Percentiles rank a stretch among this genome's conserved stretches.
Evolutionary conservation across 1,140 invertebrate species (phyloP).

Genomic region (Hirudo medicinalis): DNA sequence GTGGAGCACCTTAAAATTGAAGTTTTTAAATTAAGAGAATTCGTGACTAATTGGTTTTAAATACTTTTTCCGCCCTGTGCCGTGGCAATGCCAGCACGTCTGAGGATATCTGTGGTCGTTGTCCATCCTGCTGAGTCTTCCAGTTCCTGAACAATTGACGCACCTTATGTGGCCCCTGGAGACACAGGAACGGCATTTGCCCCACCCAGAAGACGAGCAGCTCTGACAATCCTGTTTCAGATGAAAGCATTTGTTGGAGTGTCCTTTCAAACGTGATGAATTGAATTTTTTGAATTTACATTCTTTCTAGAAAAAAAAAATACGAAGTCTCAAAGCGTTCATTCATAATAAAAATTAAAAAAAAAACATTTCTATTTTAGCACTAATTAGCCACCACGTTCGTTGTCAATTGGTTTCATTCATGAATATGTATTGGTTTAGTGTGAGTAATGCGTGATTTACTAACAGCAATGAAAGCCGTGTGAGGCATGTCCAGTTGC

Average conservation of each 20-base stretch:
- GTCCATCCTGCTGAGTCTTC: slow-evolving; percentile 19
- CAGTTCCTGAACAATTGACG: slow-evolving; percentile 18
- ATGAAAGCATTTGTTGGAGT: no score
- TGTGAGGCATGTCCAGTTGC: slow-evolving; percentile 47
- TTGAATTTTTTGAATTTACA: no score
- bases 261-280: no score
- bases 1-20: slow-evolving; percentile 22
- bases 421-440: background rate
- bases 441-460: background rate
- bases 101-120: slow-evolving; percentile 19
- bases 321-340: no score
- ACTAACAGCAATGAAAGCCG: slow-evolving; percentile 45
- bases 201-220: slow-evolving; percentile 20
- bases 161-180: slow-evolving; percentile 20
- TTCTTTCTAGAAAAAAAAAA: no score
- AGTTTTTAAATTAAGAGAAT: background rate
- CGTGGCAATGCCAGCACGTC: slow-evolving; percentile 23
- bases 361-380: background rate
- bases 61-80: slow-evolving; percentile 23
- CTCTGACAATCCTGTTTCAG: slow-evolving; percentile 16
- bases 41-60: background rate
- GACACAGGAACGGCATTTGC: slow-evolving; percentile 19
- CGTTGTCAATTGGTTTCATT: no score
- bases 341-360: no score
- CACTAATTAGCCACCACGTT: background rate